Percentiles rank a stretch among this genome's conserved stretches.
These are phyloP conservation scores for Oreochromis tanganicae DNA, from an alignment of 2,113 vertebrate species.

Conservation along the genomic window DNA sequence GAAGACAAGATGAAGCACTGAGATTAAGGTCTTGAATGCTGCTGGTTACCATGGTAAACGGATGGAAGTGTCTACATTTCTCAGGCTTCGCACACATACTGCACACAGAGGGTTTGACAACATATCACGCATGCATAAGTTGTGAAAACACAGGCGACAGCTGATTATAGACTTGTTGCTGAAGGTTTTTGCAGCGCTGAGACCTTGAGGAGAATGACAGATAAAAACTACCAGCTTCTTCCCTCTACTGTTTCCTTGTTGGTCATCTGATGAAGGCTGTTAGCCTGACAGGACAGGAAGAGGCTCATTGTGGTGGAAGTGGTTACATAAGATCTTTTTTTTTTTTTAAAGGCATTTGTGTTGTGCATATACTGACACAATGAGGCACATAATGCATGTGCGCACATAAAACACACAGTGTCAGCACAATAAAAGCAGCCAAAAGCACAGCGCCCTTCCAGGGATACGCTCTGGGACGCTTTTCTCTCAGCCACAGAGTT, in stretches of 20 bases:
- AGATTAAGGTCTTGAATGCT: background rate
- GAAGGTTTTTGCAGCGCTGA: background rate
- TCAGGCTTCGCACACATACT: background rate
- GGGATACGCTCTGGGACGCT: background rate
- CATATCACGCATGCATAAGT: background rate
- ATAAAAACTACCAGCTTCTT: background rate
- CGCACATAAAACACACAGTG: background rate
- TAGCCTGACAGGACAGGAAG: conserved; percentile 43
- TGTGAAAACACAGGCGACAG: background rate
- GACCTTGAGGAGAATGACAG: background rate
- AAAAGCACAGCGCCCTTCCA: background rate
- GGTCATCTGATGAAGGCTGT: background rate
- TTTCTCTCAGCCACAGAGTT: background rate
- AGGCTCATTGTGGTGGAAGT: conserved; percentile 5
- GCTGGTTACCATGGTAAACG: conserved; percentile 34
- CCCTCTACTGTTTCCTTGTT: conserved; percentile 23
- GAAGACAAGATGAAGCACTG: background rate
- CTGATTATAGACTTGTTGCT: background rate
- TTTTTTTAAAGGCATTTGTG: background rate
- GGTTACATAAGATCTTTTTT: conserved; percentile 7
- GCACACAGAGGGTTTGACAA: background rate
- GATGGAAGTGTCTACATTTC: background rate
- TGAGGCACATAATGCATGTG: background rate
- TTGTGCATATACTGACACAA: background rate
- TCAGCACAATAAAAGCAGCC: background rate